Evolutionary conservation across 1,140 invertebrate genomes (phyloP).

Genomic region (Drosophila ogumai): DNA sequence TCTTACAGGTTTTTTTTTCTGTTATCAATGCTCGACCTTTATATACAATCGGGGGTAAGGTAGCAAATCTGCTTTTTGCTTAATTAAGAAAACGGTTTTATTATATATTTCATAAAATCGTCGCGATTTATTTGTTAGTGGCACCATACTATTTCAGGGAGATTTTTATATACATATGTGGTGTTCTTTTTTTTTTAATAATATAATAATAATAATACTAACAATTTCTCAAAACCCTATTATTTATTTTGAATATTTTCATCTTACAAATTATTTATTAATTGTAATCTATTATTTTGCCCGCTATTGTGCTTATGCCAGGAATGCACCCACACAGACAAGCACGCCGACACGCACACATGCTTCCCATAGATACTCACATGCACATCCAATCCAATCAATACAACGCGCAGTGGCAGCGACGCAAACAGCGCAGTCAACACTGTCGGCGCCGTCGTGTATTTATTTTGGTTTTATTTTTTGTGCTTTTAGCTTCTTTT

Average conservation of each 20-base stretch:
- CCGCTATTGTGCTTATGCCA: neutral
- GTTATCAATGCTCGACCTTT: slow-evolving; percentile 39
- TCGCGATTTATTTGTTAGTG: neutral
- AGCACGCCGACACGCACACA: neutral
- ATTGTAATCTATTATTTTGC: neutral
- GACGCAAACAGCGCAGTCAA: slow-evolving; percentile 26
- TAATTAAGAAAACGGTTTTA: neutral
- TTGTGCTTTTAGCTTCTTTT: slow-evolving; percentile 22
- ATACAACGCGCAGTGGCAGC: slow-evolving; percentile 21
- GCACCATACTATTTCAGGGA: no score
- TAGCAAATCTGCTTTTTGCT: neutral
- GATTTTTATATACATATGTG: no score
- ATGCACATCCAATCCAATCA: slow-evolving; percentile 38
- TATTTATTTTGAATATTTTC: no score
- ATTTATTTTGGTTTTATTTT: slow-evolving; percentile 32
- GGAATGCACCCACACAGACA: slow-evolving; percentile 15
- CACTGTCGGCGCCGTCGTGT: slow-evolving; percentile 31
- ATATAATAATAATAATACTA: neutral
- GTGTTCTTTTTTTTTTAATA: no score
- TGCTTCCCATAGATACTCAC: slow-evolving; percentile 1
- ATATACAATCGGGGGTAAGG: slow-evolving; percentile 2
- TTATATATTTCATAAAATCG: neutral
- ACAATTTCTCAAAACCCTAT: neutral
- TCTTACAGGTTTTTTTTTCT: slow-evolving; percentile 8
- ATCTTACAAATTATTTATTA: neutral